These are phyloP conservation scores for Phlogophora meticulosa DNA, from an alignment of 2,888 invertebrate genomes.

Conservation along the genomic window DNA sequence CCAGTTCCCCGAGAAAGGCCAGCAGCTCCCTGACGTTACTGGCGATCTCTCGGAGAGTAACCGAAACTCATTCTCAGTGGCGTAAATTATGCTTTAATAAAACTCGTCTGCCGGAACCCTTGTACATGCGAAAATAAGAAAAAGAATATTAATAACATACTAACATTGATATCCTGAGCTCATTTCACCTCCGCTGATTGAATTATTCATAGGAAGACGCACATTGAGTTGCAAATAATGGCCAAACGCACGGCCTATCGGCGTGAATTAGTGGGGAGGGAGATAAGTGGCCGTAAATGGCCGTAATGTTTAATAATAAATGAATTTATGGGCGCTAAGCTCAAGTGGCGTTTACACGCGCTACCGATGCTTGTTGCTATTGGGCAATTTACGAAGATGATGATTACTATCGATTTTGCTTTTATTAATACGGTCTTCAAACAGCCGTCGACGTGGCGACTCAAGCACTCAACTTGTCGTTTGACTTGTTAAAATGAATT, in stretches of 20 bases:
- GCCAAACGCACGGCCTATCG: conserved; percentile 61
- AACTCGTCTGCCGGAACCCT: not conserved
- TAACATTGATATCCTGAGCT: conserved; percentile 56
- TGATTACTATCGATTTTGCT: conserved; percentile 20
- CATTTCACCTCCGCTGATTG: conserved; percentile 62
- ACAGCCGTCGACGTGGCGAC: too few relatives aligned
- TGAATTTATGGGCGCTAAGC: conserved; percentile 47
- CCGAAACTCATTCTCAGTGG: not conserved
- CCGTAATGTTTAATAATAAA: conserved; percentile 62
- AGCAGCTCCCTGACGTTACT: too few relatives aligned
- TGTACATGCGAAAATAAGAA: conserved; percentile 48
- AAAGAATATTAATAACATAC: conserved; percentile 48
- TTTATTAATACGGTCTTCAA: not conserved
- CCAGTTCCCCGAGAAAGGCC: too few relatives aligned
- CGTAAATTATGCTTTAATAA: not conserved
- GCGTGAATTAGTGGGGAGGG: conserved; percentile 51
- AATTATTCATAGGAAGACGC: conserved; percentile 75
- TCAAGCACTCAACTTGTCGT: too few relatives aligned
- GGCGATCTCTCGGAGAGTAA: too few relatives aligned
- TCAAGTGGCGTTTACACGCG: conserved; percentile 40
- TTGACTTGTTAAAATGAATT: too few relatives aligned
- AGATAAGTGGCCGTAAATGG: conserved; percentile 60
- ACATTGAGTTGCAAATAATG: conserved; percentile 72
- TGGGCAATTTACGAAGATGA: conserved; percentile 12
- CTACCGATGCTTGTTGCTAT: conserved; percentile 22